Evolutionary conservation across 1,140 invertebrate species (phyloP), one percentile per base, ranked within the genome.

Genomic region (Euwallacea similis): DNA sequence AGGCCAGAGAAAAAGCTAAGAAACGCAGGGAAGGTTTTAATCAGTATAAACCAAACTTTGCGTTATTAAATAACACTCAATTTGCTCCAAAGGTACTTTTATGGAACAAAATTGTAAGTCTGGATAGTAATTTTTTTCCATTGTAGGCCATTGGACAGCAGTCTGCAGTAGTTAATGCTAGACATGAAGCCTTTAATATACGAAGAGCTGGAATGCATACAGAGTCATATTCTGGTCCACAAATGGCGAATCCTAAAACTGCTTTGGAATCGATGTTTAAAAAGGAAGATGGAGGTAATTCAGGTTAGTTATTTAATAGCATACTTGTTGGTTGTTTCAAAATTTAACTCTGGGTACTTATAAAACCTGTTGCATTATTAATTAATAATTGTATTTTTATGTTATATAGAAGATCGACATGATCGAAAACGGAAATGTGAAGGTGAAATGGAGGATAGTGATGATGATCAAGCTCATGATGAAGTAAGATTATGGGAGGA

Each of bases 401-500:
- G 61, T 55, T 41, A 9, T 42, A 10, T 15, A 54, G 50, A 0
- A 33, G 53, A 41, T 9, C 64, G 66, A 7, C 74, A 74, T 58
- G 80, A 81, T 6, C 21, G 78, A 7, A 88, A 90, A 79, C 84
- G 87, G 41, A 84, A 84, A 0, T 76, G 82, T 16, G 75, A 79
- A 3, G 83, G 86, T 6, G 84, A 87, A 1, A 86, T 88, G 16
- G 88, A 91, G 90, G 90, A 96, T 66, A 87, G 88, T 43, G 89
- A 92, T 54, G 92, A 96, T 69, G 88, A 91, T 65, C 91, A 95
- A 79, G 87, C 89, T 9, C 88, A 93, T 74, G 97, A 99, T 84
- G 94, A 98, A 84, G 96, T 99, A 16, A 87, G 96, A 63, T 85
- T 99, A 7, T 98, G 95, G 93, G 97, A 99, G 85, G 93, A 95